Conservation (phyloP, 2,113 vertebrate genomes). For the Callithrix jacchus region DNA sequence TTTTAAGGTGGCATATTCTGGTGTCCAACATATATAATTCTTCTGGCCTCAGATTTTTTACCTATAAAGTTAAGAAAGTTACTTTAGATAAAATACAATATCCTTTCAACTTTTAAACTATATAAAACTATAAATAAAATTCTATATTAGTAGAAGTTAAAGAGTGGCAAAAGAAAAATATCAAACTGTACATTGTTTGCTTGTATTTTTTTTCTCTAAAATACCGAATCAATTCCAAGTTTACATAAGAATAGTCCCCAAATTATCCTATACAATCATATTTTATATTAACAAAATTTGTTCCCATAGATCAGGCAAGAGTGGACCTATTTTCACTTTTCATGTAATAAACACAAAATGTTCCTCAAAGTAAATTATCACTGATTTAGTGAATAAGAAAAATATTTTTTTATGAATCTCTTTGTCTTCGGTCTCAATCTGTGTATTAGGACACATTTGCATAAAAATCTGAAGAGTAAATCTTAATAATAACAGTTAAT, state of each 20-base stretch:
- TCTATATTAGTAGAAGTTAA: neutral
- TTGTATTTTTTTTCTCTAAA: neutral
- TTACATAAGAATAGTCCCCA: neutral
- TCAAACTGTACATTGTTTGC: neutral
- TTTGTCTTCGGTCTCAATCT: slow-evolving; percentile 74
- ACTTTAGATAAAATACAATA: neutral
- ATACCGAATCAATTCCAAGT: neutral
- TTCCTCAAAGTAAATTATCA: slow-evolving; percentile 68
- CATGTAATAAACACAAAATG: slow-evolving; percentile 59
- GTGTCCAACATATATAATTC: neutral
- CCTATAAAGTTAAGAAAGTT: neutral
- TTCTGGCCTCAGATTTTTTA: neutral
- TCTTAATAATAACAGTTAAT: slow-evolving; percentile 79
- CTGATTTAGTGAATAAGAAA: slow-evolving; percentile 55
- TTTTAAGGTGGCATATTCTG: neutral
- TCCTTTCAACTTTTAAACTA: neutral
- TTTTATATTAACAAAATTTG: neutral
- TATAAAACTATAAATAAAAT: neutral
- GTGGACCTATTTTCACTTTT: slow-evolving; percentile 57
- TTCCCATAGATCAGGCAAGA: slow-evolving; percentile 52
- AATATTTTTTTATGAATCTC: slow-evolving; percentile 17
- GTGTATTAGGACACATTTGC: slow-evolving; percentile 67
- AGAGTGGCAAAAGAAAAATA: neutral
- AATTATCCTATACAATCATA: neutral
- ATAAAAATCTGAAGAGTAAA: slow-evolving; percentile 78